A percentile compares a stretch with the other conserved stretches of the same genome.
phyloP scores from a whole-genome alignment of 2,113 vertebrate species.

The Orcinus orca region DNA sequence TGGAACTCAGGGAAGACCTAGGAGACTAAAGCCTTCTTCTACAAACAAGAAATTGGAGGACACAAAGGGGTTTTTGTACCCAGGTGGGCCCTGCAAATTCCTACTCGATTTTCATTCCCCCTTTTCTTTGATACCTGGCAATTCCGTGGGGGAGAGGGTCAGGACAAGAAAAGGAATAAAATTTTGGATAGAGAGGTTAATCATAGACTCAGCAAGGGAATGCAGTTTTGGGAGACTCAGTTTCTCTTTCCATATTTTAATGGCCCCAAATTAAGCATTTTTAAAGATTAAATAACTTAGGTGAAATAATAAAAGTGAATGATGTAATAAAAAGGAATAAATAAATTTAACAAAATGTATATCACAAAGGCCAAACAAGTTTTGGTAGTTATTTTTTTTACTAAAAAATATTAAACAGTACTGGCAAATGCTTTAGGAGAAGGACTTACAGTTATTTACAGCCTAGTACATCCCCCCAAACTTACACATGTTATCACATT shows the following conservation, averaged over 20 bases:
- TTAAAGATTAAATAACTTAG: not conserved
- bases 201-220: not conserved
- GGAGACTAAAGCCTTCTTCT: not conserved
- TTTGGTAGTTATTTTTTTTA: not conserved
- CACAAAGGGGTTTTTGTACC: not conserved
- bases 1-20: not conserved
- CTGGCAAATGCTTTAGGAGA: not conserved
- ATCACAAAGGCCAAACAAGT: not conserved
- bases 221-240: not conserved
- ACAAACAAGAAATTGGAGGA: not conserved
- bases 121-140: not conserved
- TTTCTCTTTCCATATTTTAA: not conserved
- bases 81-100: not conserved
- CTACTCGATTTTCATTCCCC: too few species aligned
- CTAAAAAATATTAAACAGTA: not conserved
- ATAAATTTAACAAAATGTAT: not conserved
- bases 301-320: not conserved
- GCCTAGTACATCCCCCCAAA: not conserved
- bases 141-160: not conserved
- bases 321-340: not conserved
- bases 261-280: not conserved
- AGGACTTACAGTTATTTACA: not conserved
- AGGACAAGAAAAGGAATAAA: not conserved
- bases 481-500: rapidly evolving
- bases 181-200: not conserved